phyloP scores from a whole-genome alignment of 2,797 vertebrate genomes.

The Typhlichthys eigenmanni region DNA sequence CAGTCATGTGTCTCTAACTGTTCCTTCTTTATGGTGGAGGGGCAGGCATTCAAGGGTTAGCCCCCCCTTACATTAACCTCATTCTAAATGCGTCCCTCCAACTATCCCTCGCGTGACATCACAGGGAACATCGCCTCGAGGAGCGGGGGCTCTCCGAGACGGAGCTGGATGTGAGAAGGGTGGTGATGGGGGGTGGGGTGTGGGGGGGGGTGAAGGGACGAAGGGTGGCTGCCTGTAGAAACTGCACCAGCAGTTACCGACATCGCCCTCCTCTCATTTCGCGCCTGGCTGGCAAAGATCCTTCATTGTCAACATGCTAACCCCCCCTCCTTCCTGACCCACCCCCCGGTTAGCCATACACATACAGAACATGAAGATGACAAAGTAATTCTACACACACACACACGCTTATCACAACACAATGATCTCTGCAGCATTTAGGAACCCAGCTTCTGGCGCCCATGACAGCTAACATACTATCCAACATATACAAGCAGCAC shows the following conservation, averaged over 20 bases:
- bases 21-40: background rate
- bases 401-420: constrained; percentile 31
- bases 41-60: constrained; percentile 24
- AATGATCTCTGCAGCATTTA: constrained; percentile 36
- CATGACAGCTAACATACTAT: constrained; percentile 41
- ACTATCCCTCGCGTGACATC: constrained; percentile 55
- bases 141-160: background rate
- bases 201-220: constrained; percentile 4
- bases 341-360: constrained; percentile 20
- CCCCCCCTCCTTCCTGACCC: constrained; percentile 44
- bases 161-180: constrained; percentile 6
- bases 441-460: constrained; percentile 25
- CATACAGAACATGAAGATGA: constrained; percentile 37
- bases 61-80: constrained; percentile 38
- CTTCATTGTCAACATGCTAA: constrained; percentile 70
- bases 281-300: constrained; percentile 64
- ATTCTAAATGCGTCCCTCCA: constrained; percentile 61
- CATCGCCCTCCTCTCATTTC: constrained; percentile 66
- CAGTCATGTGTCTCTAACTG: background rate
- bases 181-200: constrained; percentile 6
- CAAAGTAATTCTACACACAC: constrained; percentile 31
- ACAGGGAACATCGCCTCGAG: constrained; percentile 39
- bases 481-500: background rate
- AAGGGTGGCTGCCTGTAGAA: background rate
- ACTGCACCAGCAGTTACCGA: constrained; percentile 58